phyloP scores from a whole-genome alignment of 2,888 invertebrate species.

The Coleophora deauratella region DNA sequence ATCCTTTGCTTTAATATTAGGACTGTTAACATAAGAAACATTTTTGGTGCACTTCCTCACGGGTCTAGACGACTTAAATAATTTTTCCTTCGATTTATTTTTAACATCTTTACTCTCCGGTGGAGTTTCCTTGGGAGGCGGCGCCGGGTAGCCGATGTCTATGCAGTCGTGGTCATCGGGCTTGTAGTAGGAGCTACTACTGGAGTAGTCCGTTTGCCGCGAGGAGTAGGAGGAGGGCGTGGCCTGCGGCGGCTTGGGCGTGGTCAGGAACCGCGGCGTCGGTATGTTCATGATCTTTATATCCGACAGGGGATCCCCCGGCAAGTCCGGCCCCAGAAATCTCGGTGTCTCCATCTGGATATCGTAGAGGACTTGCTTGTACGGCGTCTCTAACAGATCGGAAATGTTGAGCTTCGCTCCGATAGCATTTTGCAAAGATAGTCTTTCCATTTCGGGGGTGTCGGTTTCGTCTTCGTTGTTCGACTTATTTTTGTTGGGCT shows the following conservation, averaged over 20 bases:
- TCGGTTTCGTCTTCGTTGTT: constrained; percentile 32
- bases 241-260: constrained; percentile 40
- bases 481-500: constrained; percentile 15
- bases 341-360: constrained; percentile 73
- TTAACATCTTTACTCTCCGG: constrained; percentile 17
- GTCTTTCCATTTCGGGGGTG: constrained; percentile 58
- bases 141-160: constrained; percentile 38
- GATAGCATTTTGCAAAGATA: constrained; percentile 54
- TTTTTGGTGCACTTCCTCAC: constrained; percentile 61
- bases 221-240: constrained; percentile 63
- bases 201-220: constrained; percentile 74
- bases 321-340: constrained; percentile 59
- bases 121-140: constrained; percentile 20
- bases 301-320: constrained; percentile 60
- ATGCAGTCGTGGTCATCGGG: constrained; percentile 75
- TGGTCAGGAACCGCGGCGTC: constrained; percentile 71
- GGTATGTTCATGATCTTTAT: constrained; percentile 74
- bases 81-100: constrained; percentile 15
- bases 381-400: constrained; percentile 73
- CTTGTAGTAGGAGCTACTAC: constrained; percentile 76
- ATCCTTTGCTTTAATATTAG: constrained; percentile 26
- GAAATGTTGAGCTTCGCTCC: constrained; percentile 61
- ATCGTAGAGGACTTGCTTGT: constrained; percentile 64
- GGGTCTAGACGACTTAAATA: constrained; percentile 35
- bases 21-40: constrained; percentile 50